Base-by-base conservation (phyloP, 2,797 vertebrate genomes). In the Eupleurogrammus muticus region DNA sequence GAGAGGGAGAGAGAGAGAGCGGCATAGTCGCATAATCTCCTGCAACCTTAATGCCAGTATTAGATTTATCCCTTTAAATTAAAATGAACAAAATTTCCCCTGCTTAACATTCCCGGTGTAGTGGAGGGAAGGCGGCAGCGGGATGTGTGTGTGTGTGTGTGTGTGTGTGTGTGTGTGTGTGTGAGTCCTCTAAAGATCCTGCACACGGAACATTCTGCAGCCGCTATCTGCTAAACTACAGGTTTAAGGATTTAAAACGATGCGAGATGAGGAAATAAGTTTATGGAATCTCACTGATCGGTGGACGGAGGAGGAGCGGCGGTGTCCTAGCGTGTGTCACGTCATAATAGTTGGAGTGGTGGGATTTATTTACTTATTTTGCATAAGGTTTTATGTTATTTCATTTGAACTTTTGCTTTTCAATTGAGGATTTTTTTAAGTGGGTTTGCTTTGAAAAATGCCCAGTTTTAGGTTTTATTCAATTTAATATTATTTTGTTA, bases 11-110 rank as follows among this genome's bases (percentile, higher is more conserved):
- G n/a, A n/a, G n/a, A n/a, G n/a, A 79, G 70, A 74, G 65, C 44
- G 13, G 49, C 71, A 68, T 32, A 55, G 70, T 71, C 69, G 44
- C 80, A 75, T 90, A 87, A 92, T 89, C 86, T 82, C 61, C 70
- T 73, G 62, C 75, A 89, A 82, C 82, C 79, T 84, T 83, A 89
- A 91, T 88, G 74, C 82, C 3, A 44, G 77, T 73, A 85, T 90
- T 85, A 85, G 84, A 85, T 87, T 51, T 67, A 77, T 78, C 66
- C 32, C 78, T 80, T 86, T 86, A 82, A 90, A 84, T 50, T 66
- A 69, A 87, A 90, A 85, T 82, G 59, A 85, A 81, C 79, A 79
- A 84, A 88, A 87, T 80, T 67, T 73, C 76, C 56, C 9, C 72
- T 75, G 81, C 86, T 83, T 76, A 78, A 75, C 65, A 60, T 62